Conservation (phyloP, 2,113 vertebrate genomes). For the Nycticorax nycticorax region DNA sequence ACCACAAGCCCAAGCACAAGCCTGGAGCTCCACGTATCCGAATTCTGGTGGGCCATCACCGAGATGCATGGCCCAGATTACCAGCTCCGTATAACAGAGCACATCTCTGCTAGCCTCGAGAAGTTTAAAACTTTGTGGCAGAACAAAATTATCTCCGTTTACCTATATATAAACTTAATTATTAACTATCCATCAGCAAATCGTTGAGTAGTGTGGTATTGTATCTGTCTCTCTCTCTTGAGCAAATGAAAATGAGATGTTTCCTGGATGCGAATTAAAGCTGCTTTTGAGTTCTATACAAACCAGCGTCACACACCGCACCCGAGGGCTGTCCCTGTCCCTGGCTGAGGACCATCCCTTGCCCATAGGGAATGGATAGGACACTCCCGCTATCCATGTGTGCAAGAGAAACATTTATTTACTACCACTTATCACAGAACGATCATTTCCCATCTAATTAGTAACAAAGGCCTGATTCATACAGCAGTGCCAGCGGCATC, state of each 20-base stretch:
- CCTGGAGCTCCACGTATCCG: accelerated
- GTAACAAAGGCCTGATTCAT: constrained; percentile 15
- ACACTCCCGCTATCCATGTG: neutral
- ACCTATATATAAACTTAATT: neutral
- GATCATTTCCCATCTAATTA: constrained; percentile 40
- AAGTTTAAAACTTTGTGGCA: neutral
- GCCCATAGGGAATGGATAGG: neutral
- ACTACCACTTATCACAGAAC: constrained; percentile 5
- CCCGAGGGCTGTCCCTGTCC: neutral
- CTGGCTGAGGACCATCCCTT: neutral
- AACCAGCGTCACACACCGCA: neutral
- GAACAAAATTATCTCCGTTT: neutral
- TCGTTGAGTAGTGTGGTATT: neutral
- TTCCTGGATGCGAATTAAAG: neutral
- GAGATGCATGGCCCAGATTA: neutral
- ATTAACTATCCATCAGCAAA: neutral
- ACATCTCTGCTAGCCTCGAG: neutral
- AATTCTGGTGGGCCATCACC: neutral
- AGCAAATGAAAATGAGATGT: neutral
- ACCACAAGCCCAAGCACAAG: neutral
- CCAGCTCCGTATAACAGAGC: neutral
- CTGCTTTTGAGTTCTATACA: neutral
- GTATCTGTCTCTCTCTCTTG: accelerated
- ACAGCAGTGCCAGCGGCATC: neutral
- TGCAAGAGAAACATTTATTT: constrained; percentile 45